Conservation (phyloP, 2,113 vertebrate genomes). For the Holacanthus passer region DNA sequence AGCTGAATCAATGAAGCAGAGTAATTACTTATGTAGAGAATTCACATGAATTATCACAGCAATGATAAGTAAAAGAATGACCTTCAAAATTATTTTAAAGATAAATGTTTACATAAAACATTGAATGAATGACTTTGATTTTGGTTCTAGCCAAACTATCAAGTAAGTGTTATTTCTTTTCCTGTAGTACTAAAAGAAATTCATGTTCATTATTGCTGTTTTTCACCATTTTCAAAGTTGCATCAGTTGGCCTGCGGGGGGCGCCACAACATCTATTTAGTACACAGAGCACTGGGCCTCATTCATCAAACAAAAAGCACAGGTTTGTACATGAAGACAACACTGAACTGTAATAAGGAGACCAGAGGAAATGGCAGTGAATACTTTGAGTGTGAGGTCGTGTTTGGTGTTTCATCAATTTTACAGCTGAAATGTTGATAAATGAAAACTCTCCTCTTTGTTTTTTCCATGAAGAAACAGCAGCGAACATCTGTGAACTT, state of each 20-base stretch:
- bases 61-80: no score
- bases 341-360: background rate
- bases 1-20: background rate
- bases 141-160: background rate
- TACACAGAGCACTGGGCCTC: background rate
- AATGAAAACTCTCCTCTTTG: constrained; percentile 6
- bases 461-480: background rate
- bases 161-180: background rate
- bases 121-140: no score
- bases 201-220: background rate
- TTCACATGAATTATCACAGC: no score
- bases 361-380: background rate
- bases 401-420: constrained; percentile 8
- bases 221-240: background rate
- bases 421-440: background rate
- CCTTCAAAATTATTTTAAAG: no score
- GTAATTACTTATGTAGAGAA: no score
- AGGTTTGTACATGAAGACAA: background rate
- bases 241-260: constrained; percentile 11
- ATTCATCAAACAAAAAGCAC: background rate
- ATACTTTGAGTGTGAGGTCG: constrained; percentile 28
- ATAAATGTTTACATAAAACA: no score
- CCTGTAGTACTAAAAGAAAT: background rate
- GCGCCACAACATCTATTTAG: constrained; percentile 24
- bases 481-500: background rate